Conservation (phyloP, 1,140 invertebrate species). For the Drosophila sucinea region DNA sequence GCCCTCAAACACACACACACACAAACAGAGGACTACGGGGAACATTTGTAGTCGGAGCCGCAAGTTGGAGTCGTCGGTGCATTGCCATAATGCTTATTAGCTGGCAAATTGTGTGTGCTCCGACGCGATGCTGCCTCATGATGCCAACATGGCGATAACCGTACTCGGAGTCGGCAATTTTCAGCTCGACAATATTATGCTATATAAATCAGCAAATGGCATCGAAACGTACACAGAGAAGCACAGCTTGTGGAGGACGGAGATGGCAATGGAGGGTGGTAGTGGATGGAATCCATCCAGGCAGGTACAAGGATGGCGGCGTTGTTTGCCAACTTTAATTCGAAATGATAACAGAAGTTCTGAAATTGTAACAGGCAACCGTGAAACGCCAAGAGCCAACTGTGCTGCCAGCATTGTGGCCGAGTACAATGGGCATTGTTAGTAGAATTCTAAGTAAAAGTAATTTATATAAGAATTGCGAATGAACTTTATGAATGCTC, state of each 20-base stretch:
- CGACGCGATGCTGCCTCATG: conserved; percentile 1
- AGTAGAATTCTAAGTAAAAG: not conserved
- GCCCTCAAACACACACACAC: not conserved
- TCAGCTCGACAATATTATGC: conserved; percentile 70
- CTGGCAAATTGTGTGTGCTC: conserved; percentile 61
- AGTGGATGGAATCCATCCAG: not conserved
- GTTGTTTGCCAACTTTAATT: conserved; percentile 57
- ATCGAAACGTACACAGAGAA: conserved; percentile 33
- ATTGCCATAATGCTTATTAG: conserved; percentile 64
- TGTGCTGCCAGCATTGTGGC: conserved; percentile 11
- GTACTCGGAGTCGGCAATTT: conserved; percentile 53
- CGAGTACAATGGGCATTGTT: conserved; percentile 43
- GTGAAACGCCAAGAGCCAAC: conserved; percentile 55
- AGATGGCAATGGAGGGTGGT: conserved; percentile 10
- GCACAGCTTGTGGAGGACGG: conserved; percentile 21
- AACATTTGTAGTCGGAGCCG: conserved; percentile 11
- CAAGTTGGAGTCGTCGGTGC: conserved; percentile 46
- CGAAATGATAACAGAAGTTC: conserved; percentile 78
- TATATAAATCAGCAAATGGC: conserved; percentile 80
- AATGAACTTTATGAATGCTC: too few relatives aligned
- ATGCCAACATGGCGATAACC: conserved; percentile 52
- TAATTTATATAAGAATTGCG: not conserved
- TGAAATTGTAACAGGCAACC: conserved; percentile 66
- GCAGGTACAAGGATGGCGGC: conserved; percentile 15
- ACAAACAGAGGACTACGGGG: not conserved